Conservation (phyloP, 2,113 vertebrate genomes). For the Rutilus rutilus region DNA sequence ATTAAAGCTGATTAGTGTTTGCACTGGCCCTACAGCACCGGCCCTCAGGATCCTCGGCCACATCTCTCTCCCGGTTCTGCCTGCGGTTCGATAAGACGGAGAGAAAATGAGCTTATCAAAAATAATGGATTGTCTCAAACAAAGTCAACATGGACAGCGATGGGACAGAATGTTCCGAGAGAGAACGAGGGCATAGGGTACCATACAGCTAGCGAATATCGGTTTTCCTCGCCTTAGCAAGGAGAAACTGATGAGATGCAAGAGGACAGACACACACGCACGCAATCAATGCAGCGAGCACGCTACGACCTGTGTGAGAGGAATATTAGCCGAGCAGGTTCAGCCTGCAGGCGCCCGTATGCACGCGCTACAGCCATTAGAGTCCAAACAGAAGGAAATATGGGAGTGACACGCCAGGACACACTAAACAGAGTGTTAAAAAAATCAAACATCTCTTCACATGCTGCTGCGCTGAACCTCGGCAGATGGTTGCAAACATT, state of each 20-base stretch:
- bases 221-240: constrained; percentile 28
- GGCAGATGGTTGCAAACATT: constrained; percentile 57
- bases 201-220: constrained; percentile 20
- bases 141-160: constrained; percentile 56
- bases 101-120: constrained; percentile 62
- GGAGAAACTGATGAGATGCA: constrained; percentile 25
- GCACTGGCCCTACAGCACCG: constrained; percentile 30
- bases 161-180: constrained; percentile 2
- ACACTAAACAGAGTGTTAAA: constrained; percentile 62
- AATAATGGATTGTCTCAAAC: constrained; percentile 60
- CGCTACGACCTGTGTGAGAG: constrained; percentile 14
- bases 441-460: constrained; percentile 64
- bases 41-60: constrained; percentile 31
- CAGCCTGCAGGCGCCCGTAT: constrained; percentile 42
- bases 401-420: constrained; percentile 46
- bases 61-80: constrained; percentile 33
- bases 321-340: constrained; percentile 22
- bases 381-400: constrained; percentile 61
- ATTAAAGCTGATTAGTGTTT: constrained; percentile 45
- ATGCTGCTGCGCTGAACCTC: constrained; percentile 52
- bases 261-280: constrained; percentile 5
- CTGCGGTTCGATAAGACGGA: constrained; percentile 11
- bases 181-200: neutral
- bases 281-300: constrained; percentile 12
- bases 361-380: constrained; percentile 56